Base-by-base conservation (phyloP, 2,888 invertebrate genomes). In the Aricia artaxerxes region DNA sequence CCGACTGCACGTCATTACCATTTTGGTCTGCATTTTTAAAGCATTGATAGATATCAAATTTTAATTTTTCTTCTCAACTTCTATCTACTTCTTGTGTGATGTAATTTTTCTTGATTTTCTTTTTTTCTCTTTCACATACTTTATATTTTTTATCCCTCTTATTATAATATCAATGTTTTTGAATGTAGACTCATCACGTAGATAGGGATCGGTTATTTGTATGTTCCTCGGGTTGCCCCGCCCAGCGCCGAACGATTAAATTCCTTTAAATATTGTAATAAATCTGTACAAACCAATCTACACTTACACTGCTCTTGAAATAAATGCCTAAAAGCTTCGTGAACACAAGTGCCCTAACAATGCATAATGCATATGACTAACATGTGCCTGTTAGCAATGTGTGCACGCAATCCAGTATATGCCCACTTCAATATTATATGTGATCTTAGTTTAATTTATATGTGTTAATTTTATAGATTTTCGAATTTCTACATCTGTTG, bases 401-500 rank as follows among this genome's bases (percentile, higher is more conserved):
- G 88, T 93, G 94, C 94, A 94, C 94, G 94, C 92, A 88, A 88
- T 89, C 92, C 93, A 89, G 86, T 92, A 89, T 92, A 87, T 93
- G 86, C 90, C 92, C 93, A 93, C 91, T 93, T 90, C 88, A 85
- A 90, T 92, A 92, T 93, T 94, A 93, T 93, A 93, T 94, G 94
- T 94, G 93, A 92, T 93, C 93, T 90, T 90, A 88, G 88, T 91
- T 91, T 86, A 83, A 88, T 90, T 87, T 82, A 88, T 86, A 83
- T 80, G 85, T 87, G 83, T 89, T 89, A 90, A 78, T 85, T 90
- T 91, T 89, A 86, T 89, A 88, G 87, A 88, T 82, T 86, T 90
- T 86, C 88, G 88, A 86, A 85, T 88, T 88, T 88, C 86, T 91
- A 85, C 90, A 85, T 91, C 89, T 85, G 83, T 85, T 85, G 81